A percentile compares a stretch with the other conserved stretches of the same genome.
Evolutionary conservation across 1,140 invertebrate species (phyloP).

Genomic region (Asobara japonica): DNA sequence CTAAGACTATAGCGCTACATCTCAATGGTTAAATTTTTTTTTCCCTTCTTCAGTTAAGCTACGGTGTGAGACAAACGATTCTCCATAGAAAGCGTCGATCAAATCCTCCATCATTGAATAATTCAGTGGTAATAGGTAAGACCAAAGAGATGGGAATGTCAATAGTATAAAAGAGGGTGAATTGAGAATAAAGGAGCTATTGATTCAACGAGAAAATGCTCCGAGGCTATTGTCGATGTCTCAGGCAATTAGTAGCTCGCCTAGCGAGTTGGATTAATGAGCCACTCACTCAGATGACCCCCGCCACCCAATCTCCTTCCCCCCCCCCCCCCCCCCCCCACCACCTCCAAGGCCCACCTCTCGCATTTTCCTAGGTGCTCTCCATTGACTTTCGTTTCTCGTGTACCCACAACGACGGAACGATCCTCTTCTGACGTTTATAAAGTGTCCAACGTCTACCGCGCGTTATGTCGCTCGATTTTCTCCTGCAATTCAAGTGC

Average conservation of each 20-base stretch:
- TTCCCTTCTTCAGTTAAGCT: too few species aligned
- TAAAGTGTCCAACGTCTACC: constrained; percentile 19
- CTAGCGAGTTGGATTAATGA: constrained; percentile 27
- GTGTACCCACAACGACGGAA: neutral
- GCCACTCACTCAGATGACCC: constrained; percentile 13
- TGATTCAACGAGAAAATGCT: constrained; percentile 17
- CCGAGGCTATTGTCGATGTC: constrained; percentile 27
- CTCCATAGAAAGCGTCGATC: neutral
- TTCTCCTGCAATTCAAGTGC: neutral
- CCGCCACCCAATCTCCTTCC: neutral
- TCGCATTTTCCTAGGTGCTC: neutral
- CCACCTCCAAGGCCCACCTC: neutral
- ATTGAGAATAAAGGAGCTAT: constrained; percentile 2
- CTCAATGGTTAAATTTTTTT: too few species aligned
- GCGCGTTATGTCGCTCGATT: neutral
- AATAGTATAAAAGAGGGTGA: neutral
- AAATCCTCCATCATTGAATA: too few species aligned
- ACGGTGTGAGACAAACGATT: too few species aligned
- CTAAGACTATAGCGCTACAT: too few species aligned
- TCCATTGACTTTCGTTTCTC: neutral
- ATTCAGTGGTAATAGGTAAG: neutral
- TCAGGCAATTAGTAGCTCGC: constrained; percentile 28
- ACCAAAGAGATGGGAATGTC: neutral
- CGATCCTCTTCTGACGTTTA: constrained; percentile 20
- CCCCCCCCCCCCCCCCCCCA: neutral